Percentiles rank a stretch among this genome's conserved stretches.
phyloP scores from a whole-genome alignment of 2,113 vertebrate species.

The Pomatostomus ruficeps region DNA sequence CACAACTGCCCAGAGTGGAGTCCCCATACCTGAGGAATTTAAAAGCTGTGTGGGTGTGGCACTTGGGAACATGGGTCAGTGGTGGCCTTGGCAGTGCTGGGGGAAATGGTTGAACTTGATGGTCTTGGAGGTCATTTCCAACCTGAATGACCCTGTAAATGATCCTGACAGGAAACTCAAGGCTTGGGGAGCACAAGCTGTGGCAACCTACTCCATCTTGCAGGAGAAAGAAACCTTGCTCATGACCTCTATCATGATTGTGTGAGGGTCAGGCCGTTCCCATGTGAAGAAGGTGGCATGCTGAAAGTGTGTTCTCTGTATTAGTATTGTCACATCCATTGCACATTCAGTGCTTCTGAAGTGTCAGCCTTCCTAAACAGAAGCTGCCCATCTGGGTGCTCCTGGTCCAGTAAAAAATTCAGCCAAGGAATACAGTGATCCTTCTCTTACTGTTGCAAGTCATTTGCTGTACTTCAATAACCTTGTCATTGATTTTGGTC shows the following conservation, averaged over 20 bases:
- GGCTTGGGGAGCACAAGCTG: neutral
- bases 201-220: neutral
- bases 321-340: neutral
- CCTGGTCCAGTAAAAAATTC: neutral
- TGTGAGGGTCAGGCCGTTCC: neutral
- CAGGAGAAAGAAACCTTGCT: neutral
- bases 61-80: neutral
- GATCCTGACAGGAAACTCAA: neutral
- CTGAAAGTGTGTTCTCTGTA: fast-evolving
- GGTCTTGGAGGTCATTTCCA: neutral
- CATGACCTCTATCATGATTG: fast-evolving
- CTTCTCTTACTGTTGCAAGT: neutral
- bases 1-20: neutral
- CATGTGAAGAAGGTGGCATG: neutral
- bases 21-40: neutral
- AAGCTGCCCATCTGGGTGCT: fast-evolving
- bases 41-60: neutral
- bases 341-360: neutral
- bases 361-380: fast-evolving
- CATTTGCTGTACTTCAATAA: neutral
- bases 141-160: neutral
- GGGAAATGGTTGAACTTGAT: fast-evolving
- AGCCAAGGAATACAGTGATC: neutral
- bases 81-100: neutral
- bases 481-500: neutral